phyloP scores from a whole-genome alignment of 2,113 vertebrate species.

The Grantiella picta region DNA sequence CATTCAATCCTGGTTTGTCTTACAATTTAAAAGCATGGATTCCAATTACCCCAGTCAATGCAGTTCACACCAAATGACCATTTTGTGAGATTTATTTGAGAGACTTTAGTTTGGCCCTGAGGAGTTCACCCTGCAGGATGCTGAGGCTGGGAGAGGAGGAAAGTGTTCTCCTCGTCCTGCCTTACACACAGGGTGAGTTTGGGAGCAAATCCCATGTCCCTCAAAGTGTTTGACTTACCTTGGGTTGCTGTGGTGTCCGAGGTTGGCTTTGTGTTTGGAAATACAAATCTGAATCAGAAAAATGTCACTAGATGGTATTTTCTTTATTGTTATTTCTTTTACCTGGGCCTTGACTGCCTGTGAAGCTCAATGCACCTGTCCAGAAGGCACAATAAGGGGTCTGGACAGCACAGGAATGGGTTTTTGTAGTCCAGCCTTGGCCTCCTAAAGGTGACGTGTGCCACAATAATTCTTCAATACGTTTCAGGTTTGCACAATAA shows the following conservation, averaged over 20 bases:
- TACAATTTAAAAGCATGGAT: neutral
- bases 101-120: neutral
- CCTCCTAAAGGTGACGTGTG: neutral
- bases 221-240: neutral
- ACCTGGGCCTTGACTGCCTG: neutral
- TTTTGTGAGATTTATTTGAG: neutral
- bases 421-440: neutral
- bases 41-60: neutral
- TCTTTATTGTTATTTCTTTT: neutral
- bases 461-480: neutral
- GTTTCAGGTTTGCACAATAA: neutral
- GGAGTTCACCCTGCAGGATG: neutral
- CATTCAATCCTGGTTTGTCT: neutral
- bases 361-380: neutral
- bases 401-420: neutral
- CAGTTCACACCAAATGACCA: neutral
- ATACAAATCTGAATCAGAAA: neutral
- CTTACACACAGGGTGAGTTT: neutral
- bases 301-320: neutral
- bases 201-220: neutral
- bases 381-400: neutral
- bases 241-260: neutral
- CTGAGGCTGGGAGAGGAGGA: neutral
- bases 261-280: neutral
- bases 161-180: neutral